Evolutionary conservation across 2,888 invertebrate species (phyloP), one percentile per base, ranked within the genome.

Genomic region (Tanypteryx hageni): DNA sequence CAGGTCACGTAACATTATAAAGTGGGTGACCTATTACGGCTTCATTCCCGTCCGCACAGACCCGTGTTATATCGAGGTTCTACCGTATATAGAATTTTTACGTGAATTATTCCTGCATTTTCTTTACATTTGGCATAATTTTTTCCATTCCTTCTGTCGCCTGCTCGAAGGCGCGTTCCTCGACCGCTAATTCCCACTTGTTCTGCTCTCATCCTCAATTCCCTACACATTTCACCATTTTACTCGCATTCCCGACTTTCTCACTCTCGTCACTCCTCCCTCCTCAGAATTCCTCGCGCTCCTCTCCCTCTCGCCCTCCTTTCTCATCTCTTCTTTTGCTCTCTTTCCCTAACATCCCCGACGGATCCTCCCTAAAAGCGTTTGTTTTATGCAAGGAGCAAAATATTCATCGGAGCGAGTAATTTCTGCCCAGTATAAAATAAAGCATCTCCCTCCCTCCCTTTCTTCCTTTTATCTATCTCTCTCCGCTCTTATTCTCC

Each of bases 361-460:
- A 11, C 89, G 44, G 11, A 31, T 31, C 89, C 64, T 89, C 44
- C 89, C 64, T 64, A 89, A 86, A 89, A n/a, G 89, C 68, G 68
- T 44, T 89, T 89, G 89, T 89, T 89, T 89, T 89, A 89, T 89
- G 89, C 89, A 89, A 89, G 89, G 64, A 89, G 89, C 61, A 44
- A 61, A 89, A 89, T 89, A 89, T 89, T 89, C 89, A 89, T 89
- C 89, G 89, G 31, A 44, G 89, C 61, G 89, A 89, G 64, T 89
- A 64, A 89, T 89, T 89, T 59, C 89, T 89, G 68, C 89, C 64
- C 68, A 61, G 89, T 64, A 64, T 64, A 64, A 89, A 56, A 89
- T 89, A 89, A 44, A 61, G 61, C 86, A 27, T 61, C 61, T n/a
- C 68, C 44, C 68, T 89, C 64, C 89, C 10, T 64, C 11, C n/a